phyloP scores from a whole-genome alignment of 2,888 invertebrate genomes.

The Noctua janthe region DNA sequence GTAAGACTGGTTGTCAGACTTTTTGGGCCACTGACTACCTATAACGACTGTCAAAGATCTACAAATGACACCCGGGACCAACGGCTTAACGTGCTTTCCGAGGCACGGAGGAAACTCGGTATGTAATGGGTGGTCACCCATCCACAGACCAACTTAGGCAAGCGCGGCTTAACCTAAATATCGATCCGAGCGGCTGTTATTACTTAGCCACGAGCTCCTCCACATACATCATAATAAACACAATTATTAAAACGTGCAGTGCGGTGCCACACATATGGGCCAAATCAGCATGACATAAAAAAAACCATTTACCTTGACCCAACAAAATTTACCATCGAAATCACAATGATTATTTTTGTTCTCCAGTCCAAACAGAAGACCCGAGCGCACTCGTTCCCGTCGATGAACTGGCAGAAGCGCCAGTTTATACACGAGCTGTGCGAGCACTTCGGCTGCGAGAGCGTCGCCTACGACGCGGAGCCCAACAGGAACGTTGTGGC shows the following conservation, averaged over 20 bases:
- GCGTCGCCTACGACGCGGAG: slow-evolving; percentile 98
- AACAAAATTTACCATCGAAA: background rate
- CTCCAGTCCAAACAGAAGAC: slow-evolving; percentile 94
- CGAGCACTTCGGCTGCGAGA: slow-evolving; percentile 98
- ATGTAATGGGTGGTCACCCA: too few relatives aligned
- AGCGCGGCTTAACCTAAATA: too few relatives aligned
- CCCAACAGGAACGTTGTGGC: slow-evolving; percentile 99
- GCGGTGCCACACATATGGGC: background rate
- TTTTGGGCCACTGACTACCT: too few relatives aligned
- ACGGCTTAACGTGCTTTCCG: too few relatives aligned
- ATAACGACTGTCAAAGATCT: too few relatives aligned
- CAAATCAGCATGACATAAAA: background rate
- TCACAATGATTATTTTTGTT: background rate
- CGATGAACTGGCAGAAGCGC: slow-evolving; percentile 98
- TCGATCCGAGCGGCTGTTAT: too few relatives aligned
- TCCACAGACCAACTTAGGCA: too few relatives aligned
- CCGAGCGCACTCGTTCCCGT: slow-evolving; percentile 96
- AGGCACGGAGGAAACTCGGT: too few relatives aligned
- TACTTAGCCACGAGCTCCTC: too few relatives aligned
- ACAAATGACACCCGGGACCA: too few relatives aligned
- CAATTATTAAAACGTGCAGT: background rate
- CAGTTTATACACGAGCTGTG: slow-evolving; percentile 98
- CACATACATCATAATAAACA: background rate
- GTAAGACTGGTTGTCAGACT: too few relatives aligned
- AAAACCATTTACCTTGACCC: background rate